phyloP scores from a whole-genome alignment of 1,140 invertebrate species.

The Lordiphosa mommai region DNA sequence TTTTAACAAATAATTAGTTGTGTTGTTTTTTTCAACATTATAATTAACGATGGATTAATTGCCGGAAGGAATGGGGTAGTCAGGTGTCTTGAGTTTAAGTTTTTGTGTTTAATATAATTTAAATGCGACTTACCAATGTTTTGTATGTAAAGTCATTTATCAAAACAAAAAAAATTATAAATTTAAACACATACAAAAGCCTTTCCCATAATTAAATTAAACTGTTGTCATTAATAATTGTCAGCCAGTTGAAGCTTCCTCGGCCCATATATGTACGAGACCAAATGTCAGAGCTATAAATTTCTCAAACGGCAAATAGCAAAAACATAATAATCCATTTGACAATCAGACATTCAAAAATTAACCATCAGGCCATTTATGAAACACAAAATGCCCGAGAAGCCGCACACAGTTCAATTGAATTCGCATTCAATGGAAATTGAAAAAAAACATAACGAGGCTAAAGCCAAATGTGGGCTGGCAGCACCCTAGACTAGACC shows the following conservation, averaged over 20 bases:
- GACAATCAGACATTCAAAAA: slow-evolving; percentile 60
- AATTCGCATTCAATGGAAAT: slow-evolving; percentile 69
- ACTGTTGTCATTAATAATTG: slow-evolving; percentile 70
- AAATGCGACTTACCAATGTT: slow-evolving; percentile 20
- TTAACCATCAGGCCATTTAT: slow-evolving; percentile 72
- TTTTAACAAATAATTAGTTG: slow-evolving; percentile 60
- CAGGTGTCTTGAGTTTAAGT: slow-evolving; percentile 27
- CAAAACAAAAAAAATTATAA: background rate
- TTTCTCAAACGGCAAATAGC: slow-evolving; percentile 42
- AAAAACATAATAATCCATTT: slow-evolving; percentile 68
- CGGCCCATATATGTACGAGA: slow-evolving; percentile 44
- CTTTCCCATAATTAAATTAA: slow-evolving; percentile 72
- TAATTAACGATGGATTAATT: slow-evolving; percentile 56
- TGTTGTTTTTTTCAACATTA: slow-evolving; percentile 34
- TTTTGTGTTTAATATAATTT: slow-evolving; percentile 22
- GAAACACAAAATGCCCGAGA: slow-evolving; percentile 64
- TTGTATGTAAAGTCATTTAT: slow-evolving; percentile 17
- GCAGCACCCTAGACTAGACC: slow-evolving; percentile 14
- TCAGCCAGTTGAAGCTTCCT: slow-evolving; percentile 35
- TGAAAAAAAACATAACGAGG: slow-evolving; percentile 49
- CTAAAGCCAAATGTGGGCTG: slow-evolving; percentile 59
- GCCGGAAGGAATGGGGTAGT: slow-evolving; percentile 50
- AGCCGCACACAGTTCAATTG: slow-evolving; percentile 66
- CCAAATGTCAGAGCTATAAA: slow-evolving; percentile 64
- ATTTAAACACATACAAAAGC: slow-evolving; percentile 28